Percentiles rank a stretch among this genome's conserved stretches.
phyloP scores from a whole-genome alignment of 2,113 vertebrate genomes.

The Zapornia atra region DNA sequence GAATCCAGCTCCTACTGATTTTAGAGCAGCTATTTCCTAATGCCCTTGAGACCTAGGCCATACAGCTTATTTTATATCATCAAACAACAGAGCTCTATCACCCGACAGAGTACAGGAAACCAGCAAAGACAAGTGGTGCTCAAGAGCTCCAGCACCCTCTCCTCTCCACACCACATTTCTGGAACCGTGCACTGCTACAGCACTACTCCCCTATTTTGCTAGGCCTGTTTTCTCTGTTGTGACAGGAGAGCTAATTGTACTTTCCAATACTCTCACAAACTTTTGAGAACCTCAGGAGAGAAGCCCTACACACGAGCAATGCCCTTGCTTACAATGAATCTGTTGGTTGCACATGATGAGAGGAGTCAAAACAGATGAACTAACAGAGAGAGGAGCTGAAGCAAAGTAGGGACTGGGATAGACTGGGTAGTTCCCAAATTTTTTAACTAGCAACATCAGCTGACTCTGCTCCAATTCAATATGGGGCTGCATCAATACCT shows the following conservation, averaged over 20 bases:
- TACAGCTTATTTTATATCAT: background rate
- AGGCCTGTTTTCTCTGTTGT: background rate
- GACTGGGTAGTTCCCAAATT: background rate
- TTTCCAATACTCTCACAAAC: background rate
- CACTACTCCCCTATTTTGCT: background rate
- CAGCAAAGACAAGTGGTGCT: background rate
- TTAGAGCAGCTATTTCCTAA: background rate
- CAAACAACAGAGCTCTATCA: background rate
- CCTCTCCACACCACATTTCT: background rate
- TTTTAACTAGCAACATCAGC: background rate
- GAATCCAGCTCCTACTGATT: background rate
- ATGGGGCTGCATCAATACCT: background rate
- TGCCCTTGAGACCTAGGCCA: background rate
- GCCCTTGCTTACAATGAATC: background rate
- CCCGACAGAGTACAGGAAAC: background rate
- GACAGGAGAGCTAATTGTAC: background rate
- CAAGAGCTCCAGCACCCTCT: background rate
- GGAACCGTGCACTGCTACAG: background rate
- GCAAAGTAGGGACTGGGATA: background rate
- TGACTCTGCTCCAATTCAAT: background rate
- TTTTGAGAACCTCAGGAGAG: background rate
- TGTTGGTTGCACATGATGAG: background rate
- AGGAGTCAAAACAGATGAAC: background rate
- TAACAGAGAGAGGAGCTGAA: background rate
- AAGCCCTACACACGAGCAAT: background rate